A percentile compares a stretch with the other conserved stretches of the same genome.
Evolutionary conservation across 2,888 invertebrate species (phyloP).

Genomic region (Nowickia ferox): DNA sequence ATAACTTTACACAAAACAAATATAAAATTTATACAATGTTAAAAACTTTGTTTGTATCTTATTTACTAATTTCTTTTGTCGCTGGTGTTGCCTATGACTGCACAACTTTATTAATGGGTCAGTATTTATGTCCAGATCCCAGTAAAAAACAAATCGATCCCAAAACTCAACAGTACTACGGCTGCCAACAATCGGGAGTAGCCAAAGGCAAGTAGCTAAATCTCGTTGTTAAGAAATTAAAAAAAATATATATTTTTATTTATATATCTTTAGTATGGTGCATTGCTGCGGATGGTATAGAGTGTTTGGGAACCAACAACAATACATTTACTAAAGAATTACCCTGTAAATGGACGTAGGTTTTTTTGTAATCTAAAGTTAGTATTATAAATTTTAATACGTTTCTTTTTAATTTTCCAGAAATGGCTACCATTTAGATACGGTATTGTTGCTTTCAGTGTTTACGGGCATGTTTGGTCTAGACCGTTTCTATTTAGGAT

Average conservation of each 20-base stretch:
- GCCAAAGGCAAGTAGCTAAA: slow-evolving; percentile 86
- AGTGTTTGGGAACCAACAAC: slow-evolving; percentile 91
- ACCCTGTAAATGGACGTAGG: slow-evolving; percentile 98
- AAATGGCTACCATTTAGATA: slow-evolving; percentile 97
- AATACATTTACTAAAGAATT: slow-evolving; percentile 91
- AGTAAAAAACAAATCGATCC: slow-evolving; percentile 90
- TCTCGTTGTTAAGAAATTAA: too few species aligned
- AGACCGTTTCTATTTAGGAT: slow-evolving; percentile 99
- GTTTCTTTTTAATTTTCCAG: slow-evolving; percentile 84
- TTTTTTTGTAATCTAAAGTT: slow-evolving; percentile 74
- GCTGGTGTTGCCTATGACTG: slow-evolving; percentile 85
- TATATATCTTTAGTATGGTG: slow-evolving; percentile 87
- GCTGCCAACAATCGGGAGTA: slow-evolving; percentile 91
- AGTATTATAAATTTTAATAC: background rate
- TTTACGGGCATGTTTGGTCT: slow-evolving; percentile 99
- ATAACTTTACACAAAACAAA: background rate
- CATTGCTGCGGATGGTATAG: slow-evolving; percentile 91
- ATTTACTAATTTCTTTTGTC: slow-evolving; percentile 37
- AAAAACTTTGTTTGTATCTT: slow-evolving; percentile 48
- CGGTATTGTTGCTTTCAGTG: slow-evolving; percentile 95
- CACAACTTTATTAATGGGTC: slow-evolving; percentile 89
- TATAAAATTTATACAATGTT: slow-evolving; percentile 29
- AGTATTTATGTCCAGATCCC: slow-evolving; percentile 93
- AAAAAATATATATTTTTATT: too few species aligned
- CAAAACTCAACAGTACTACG: slow-evolving; percentile 93